These are phyloP conservation scores for Pectinophora gossypiella DNA, from an alignment of 1,140 invertebrate species.

Conservation along the genomic window DNA sequence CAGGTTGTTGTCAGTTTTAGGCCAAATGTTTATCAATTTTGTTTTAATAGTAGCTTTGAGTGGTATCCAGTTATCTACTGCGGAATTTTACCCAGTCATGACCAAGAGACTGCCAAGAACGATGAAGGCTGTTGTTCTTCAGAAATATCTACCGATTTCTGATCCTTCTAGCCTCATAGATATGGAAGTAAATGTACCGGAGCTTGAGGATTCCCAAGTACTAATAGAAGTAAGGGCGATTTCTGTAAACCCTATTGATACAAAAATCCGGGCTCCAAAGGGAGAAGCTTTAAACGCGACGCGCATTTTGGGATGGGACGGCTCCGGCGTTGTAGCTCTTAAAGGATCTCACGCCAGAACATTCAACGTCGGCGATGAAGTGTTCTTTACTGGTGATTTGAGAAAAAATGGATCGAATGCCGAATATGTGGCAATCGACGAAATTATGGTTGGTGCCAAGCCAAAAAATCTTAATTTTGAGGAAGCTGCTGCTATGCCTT, in stretches of 20 bases:
- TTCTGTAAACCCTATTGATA: conserved; percentile 60
- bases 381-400: conserved; percentile 54
- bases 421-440: conserved; percentile 51
- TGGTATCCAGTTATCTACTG: no score
- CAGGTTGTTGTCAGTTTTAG: no score
- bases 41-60: no score
- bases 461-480: conserved; percentile 59
- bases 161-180: conserved; percentile 51
- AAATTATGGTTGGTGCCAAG: conserved; percentile 47
- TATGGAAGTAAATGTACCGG: conserved; percentile 46
- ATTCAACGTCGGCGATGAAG: conserved; percentile 52
- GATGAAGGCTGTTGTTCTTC: conserved; percentile 60
- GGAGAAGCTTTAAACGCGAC: conserved; percentile 33
- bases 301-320: conserved; percentile 59
- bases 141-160: conserved; percentile 56
- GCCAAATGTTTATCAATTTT: no score
- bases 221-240: conserved; percentile 56
- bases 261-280: conserved; percentile 46
- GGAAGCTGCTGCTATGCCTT: conserved; percentile 58
- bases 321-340: conserved; percentile 45
- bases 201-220: conserved; percentile 37
- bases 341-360: conserved; percentile 38
- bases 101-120: conserved; percentile 34
- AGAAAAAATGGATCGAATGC: conserved; percentile 53
- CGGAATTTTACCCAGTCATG: no score